A percentile compares a stretch with the other conserved stretches of the same genome.
Conservation (phyloP, 1,140 invertebrate genomes). For the Tetramorium simillimum region DNA sequence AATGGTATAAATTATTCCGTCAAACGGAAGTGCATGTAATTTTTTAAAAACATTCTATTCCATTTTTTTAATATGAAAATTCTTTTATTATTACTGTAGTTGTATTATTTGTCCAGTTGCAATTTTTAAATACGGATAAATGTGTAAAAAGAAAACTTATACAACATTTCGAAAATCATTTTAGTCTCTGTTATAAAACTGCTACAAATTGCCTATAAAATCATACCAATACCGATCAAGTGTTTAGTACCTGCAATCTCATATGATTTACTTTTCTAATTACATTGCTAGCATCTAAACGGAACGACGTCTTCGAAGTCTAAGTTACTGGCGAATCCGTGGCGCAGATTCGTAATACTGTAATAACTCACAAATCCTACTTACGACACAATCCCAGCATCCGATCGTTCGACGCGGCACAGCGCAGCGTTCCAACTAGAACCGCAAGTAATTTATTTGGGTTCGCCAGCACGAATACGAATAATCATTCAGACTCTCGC, state of each 20-base stretch:
- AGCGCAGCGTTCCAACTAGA: constrained; percentile 18
- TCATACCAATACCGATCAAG: not conserved
- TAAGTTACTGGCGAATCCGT: constrained; percentile 47
- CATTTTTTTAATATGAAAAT: not conserved
- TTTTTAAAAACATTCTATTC: not conserved
- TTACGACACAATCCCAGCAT: constrained; percentile 53
- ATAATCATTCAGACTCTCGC: constrained; percentile 58
- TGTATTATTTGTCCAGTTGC: not conserved
- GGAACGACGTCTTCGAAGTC: constrained; percentile 20
- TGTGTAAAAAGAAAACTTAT: not conserved
- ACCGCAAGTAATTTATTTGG: constrained; percentile 61
- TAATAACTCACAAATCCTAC: constrained; percentile 61
- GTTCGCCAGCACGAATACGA: constrained; percentile 42
- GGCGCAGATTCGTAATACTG: constrained; percentile 47
- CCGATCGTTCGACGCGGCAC: constrained; percentile 38
- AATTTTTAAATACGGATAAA: not conserved
- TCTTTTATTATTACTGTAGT: not conserved
- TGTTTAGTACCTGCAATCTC: not conserved
- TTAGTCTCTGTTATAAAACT: not conserved
- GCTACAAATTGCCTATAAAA: not conserved
- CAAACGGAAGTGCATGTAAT: not conserved
- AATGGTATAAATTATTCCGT: not conserved
- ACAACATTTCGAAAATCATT: not conserved
- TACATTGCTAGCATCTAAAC: constrained; percentile 1
- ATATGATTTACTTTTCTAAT: constrained; percentile 48